phyloP scores from a whole-genome alignment of 1,140 invertebrate species.

The Heliconius nattereri region DNA sequence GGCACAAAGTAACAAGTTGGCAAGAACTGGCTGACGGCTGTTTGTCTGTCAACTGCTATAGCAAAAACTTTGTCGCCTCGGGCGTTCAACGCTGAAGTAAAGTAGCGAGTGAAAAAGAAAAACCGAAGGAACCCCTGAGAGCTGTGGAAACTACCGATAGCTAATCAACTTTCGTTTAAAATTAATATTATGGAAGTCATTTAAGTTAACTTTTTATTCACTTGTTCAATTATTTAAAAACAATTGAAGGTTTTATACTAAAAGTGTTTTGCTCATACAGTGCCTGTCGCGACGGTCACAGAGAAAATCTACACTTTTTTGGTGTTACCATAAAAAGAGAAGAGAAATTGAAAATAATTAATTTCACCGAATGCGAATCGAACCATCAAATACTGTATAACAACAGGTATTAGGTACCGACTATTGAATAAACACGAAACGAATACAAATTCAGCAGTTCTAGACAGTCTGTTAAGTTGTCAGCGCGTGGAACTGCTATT shows the following conservation, averaged over 20 bases:
- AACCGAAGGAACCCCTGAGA: not conserved
- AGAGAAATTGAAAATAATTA: no score
- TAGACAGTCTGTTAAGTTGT: conserved; percentile 12
- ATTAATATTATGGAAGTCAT: not conserved
- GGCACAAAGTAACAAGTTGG: conserved; percentile 36
- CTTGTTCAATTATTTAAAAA: no score
- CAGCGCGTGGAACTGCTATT: not conserved
- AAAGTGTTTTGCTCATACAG: no score
- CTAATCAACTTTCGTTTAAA: not conserved
- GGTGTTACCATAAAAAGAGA: no score
- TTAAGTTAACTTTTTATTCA: not conserved
- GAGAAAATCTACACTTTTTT: no score
- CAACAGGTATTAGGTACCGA: no score
- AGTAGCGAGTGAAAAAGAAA: not conserved
- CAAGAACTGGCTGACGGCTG: conserved; percentile 28
- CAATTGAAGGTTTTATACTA: no score
- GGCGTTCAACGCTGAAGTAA: conserved; percentile 9
- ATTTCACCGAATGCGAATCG: not conserved
- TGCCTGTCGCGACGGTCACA: no score
- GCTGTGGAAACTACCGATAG: not conserved
- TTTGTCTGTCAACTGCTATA: conserved; percentile 38
- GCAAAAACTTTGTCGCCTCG: conserved; percentile 36
- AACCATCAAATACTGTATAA: not conserved
- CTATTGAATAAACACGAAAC: not conserved
- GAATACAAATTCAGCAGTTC: conserved; percentile 9